Evolutionary conservation across 2,888 invertebrate species (phyloP).

Genomic region (Leptinotarsa tumamoca): DNA sequence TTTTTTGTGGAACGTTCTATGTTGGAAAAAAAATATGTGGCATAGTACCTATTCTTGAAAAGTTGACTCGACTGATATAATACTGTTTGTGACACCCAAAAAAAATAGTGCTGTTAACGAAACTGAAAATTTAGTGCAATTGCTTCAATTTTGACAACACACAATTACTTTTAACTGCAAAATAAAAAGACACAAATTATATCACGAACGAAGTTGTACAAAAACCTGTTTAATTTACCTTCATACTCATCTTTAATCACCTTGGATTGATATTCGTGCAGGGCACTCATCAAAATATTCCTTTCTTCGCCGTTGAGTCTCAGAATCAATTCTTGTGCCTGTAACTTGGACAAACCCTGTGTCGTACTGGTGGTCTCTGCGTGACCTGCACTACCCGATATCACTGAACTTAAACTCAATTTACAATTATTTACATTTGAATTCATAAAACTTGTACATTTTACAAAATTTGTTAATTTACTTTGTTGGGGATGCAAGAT

Average conservation of each 20-base stretch:
- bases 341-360: slow-evolving; percentile 71
- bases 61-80: too few relatives aligned
- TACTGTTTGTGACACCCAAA: too few relatives aligned
- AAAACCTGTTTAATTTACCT: slow-evolving; percentile 69
- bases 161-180: slow-evolving; percentile 38
- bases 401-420: slow-evolving; percentile 54
- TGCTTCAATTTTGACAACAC: neutral
- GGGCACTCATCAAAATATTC: slow-evolving; percentile 74
- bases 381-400: slow-evolving; percentile 61
- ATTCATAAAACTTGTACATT: slow-evolving; percentile 36
- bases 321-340: slow-evolving; percentile 80
- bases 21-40: too few relatives aligned
- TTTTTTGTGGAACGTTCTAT: too few relatives aligned
- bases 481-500: slow-evolving; percentile 39
- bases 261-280: slow-evolving; percentile 81
- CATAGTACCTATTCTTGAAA: too few relatives aligned
- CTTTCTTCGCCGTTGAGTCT: slow-evolving; percentile 81
- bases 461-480: slow-evolving; percentile 44
- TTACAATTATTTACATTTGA: slow-evolving; percentile 42
- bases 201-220: slow-evolving; percentile 33
- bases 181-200: slow-evolving; percentile 26
- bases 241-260: slow-evolving; percentile 82
- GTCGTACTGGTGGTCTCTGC: slow-evolving; percentile 65
- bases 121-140: too few relatives aligned
- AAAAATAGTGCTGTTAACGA: too few relatives aligned